These are phyloP conservation scores for Gadus chalcogrammus DNA, from an alignment of 2,113 vertebrate species.

Conservation along the genomic window DNA sequence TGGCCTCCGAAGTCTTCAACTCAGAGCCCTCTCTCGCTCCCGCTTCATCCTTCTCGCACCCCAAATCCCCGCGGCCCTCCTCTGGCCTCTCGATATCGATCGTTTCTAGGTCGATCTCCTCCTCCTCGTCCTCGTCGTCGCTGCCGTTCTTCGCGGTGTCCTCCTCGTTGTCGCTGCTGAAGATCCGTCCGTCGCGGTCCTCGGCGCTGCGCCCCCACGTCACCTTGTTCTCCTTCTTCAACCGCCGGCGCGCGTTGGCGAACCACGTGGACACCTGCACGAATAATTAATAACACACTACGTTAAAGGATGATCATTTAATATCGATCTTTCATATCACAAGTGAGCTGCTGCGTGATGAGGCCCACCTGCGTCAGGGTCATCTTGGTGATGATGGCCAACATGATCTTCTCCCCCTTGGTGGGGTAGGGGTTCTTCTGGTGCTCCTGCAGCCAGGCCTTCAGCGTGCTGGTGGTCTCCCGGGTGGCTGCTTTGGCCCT, in stretches of 20 bases:
- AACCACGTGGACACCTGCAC: slow-evolving; percentile 92
- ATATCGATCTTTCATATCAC: not conserved
- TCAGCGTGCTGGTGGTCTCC: slow-evolving; percentile 95
- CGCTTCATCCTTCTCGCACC: slow-evolving; percentile 59
- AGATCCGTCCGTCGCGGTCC: slow-evolving; percentile 87
- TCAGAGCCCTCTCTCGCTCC: slow-evolving; percentile 70
- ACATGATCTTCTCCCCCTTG: slow-evolving; percentile 95
- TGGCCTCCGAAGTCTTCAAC: slow-evolving; percentile 60
- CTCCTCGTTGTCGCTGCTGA: slow-evolving; percentile 95
- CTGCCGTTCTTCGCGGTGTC: slow-evolving; percentile 76
- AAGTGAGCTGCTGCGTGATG: too few species aligned
- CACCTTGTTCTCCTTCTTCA: slow-evolving; percentile 97
- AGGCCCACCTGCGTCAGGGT: slow-evolving; percentile 90
- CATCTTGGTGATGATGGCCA: slow-evolving; percentile 95
- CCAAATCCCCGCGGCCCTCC: slow-evolving; percentile 81
- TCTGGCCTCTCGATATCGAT: slow-evolving; percentile 95
- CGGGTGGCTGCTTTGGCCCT: slow-evolving; percentile 95
- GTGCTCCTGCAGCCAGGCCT: slow-evolving; percentile 98
- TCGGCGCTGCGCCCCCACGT: slow-evolving; percentile 96
- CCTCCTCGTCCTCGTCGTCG: slow-evolving; percentile 89
- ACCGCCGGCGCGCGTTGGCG: slow-evolving; percentile 85
- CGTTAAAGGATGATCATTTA: not conserved
- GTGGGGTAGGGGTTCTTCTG: slow-evolving; percentile 98
- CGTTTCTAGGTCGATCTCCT: slow-evolving; percentile 96
- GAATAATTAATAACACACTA: not conserved